phyloP scores from a whole-genome alignment of 2,113 vertebrate species.

The Stigmatopora argus region DNA sequence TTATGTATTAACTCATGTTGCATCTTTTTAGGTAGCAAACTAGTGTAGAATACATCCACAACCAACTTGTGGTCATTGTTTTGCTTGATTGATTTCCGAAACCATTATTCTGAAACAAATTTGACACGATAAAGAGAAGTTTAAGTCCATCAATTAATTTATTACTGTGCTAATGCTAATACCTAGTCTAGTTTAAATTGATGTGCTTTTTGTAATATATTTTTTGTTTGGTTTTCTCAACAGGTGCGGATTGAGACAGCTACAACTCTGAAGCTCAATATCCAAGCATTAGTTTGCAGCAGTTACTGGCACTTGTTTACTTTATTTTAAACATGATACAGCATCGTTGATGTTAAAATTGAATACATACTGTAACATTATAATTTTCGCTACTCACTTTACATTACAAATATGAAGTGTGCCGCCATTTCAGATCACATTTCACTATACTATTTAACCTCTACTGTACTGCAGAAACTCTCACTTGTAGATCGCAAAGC shows the following conservation, averaged over 20 bases:
- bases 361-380: too few relatives aligned
- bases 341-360: too few relatives aligned
- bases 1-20: neutral
- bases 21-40: neutral
- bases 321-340: too few relatives aligned
- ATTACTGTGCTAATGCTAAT: neutral
- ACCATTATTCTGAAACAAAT: neutral
- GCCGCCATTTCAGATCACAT: too few relatives aligned
- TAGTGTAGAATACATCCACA: neutral
- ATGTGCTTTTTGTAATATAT: constrained; percentile 1
- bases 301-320: too few relatives aligned
- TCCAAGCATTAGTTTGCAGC: constrained; percentile 59
- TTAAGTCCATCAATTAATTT: neutral
- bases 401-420: too few relatives aligned
- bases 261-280: constrained; percentile 95
- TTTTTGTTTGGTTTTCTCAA: neutral
- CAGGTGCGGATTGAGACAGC: constrained; percentile 96
- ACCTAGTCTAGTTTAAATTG: neutral
- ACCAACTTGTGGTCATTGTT: neutral
- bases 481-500: too few relatives aligned
- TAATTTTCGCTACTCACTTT: too few relatives aligned
- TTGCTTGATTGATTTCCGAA: neutral
- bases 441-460: too few relatives aligned
- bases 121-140: neutral
- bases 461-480: too few relatives aligned